These are phyloP conservation scores for Apamea sordens DNA, from an alignment of 2,888 invertebrate species.

Conservation along the genomic window DNA sequence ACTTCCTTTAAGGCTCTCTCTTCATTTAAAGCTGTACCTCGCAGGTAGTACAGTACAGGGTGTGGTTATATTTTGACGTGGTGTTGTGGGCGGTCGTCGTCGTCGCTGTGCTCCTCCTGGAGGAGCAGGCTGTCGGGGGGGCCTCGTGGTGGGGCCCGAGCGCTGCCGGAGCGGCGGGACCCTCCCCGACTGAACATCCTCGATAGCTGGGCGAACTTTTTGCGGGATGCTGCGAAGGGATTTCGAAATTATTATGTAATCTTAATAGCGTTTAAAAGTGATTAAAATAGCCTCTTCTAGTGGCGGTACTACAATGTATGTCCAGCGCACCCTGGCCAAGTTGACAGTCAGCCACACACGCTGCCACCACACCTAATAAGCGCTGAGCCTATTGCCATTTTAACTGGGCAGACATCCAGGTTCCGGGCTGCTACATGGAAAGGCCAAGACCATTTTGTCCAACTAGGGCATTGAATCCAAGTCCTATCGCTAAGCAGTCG, in stretches of 20 bases:
- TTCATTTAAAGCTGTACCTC: slow-evolving; percentile 58
- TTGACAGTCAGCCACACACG: background rate
- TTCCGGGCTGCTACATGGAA: background rate
- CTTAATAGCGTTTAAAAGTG: background rate
- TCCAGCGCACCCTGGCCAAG: background rate
- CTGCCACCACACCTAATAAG: background rate
- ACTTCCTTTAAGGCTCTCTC: slow-evolving; percentile 73
- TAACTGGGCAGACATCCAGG: background rate
- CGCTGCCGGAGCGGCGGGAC: slow-evolving; percentile 83
- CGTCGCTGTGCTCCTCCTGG: slow-evolving; percentile 91
- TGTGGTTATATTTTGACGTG: slow-evolving; percentile 70
- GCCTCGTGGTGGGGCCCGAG: slow-evolving; percentile 86
- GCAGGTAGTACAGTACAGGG: slow-evolving; percentile 49
- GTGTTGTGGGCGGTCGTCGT: slow-evolving; percentile 89
- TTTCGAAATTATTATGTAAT: background rate
- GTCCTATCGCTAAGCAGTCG: background rate
- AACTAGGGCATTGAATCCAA: background rate
- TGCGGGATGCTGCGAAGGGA: slow-evolving; percentile 91
- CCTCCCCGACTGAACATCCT: slow-evolving; percentile 93
- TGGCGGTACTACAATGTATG: background rate
- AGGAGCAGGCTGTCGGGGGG: slow-evolving; percentile 90
- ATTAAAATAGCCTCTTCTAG: background rate
- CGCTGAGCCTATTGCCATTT: background rate
- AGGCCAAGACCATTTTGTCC: background rate
- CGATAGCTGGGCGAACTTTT: slow-evolving; percentile 95